Evolutionary conservation across 2,113 vertebrate genomes (phyloP).

Genomic region (Megalops atlanticus): DNA sequence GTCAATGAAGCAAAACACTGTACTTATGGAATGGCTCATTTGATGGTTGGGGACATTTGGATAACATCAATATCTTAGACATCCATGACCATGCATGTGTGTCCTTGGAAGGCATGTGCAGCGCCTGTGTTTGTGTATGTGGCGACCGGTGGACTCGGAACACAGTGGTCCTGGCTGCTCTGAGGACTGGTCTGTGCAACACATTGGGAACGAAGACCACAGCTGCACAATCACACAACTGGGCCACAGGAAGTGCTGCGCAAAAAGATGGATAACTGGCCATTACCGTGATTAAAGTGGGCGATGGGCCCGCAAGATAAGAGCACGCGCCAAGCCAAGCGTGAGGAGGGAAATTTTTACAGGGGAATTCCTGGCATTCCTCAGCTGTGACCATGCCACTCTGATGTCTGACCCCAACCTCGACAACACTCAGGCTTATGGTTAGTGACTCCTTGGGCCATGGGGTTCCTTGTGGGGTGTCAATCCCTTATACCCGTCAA

Average conservation of each 20-base stretch:
- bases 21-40: not conserved
- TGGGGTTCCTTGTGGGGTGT: conserved; percentile 35
- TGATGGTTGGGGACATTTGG: conserved; percentile 43
- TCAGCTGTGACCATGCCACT: conserved; percentile 59
- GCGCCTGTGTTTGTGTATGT: conserved; percentile 35
- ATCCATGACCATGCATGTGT: not conserved
- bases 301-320: conserved; percentile 59
- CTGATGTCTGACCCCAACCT: conserved; percentile 43
- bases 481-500: not conserved
- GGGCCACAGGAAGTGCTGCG: conserved; percentile 36
- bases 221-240: conserved; percentile 28
- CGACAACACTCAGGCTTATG: conserved; percentile 49
- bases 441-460: conserved; percentile 52
- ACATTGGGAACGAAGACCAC: not conserved
- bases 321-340: conserved; percentile 51
- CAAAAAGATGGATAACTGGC: conserved; percentile 47
- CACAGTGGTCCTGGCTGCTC: conserved; percentile 26
- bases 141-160: conserved; percentile 25
- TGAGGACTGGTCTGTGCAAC: conserved; percentile 37
- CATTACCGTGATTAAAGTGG: conserved; percentile 58
- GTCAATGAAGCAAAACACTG: conserved; percentile 28
- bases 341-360: conserved; percentile 62
- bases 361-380: conserved; percentile 73
- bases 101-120: conserved; percentile 14
- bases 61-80: conserved; percentile 28